These are phyloP conservation scores for Prunella strophiata DNA, from an alignment of 2,797 vertebrate genomes.

Conservation along the genomic window DNA sequence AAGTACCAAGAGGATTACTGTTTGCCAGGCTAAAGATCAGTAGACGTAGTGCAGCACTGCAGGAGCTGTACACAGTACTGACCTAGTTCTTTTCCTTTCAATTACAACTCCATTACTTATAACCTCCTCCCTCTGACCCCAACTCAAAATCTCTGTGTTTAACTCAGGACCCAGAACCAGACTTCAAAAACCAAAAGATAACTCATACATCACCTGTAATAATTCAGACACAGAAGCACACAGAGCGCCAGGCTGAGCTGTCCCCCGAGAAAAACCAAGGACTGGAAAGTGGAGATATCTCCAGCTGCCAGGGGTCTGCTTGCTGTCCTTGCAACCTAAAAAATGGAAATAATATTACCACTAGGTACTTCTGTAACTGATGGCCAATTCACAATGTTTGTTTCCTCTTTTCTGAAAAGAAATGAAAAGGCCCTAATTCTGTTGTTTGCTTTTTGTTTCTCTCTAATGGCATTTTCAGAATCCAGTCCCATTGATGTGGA, in stretches of 20 bases:
- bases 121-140: background rate
- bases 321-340: slow-evolving; percentile 89
- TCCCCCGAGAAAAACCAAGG: slow-evolving; percentile 88
- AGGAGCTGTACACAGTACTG: background rate
- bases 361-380: background rate
- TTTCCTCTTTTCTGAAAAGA: slow-evolving; percentile 10
- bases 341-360: background rate
- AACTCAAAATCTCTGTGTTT: background rate
- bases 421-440: background rate
- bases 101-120: background rate
- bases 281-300: slow-evolving; percentile 85
- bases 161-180: background rate
- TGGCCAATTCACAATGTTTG: background rate
- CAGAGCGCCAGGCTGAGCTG: slow-evolving; percentile 91
- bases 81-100: background rate
- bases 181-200: background rate
- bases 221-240: slow-evolving; percentile 91
- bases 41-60: background rate
- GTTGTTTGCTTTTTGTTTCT: slow-evolving; percentile 2
- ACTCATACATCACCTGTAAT: slow-evolving; percentile 85
- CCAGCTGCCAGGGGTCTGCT: slow-evolving; percentile 91
- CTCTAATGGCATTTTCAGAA: background rate
- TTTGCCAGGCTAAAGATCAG: background rate
- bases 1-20: background rate
- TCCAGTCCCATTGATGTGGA: background rate